phyloP scores from a whole-genome alignment of 2,797 vertebrate species.

The Dromococcyx pavoninus region DNA sequence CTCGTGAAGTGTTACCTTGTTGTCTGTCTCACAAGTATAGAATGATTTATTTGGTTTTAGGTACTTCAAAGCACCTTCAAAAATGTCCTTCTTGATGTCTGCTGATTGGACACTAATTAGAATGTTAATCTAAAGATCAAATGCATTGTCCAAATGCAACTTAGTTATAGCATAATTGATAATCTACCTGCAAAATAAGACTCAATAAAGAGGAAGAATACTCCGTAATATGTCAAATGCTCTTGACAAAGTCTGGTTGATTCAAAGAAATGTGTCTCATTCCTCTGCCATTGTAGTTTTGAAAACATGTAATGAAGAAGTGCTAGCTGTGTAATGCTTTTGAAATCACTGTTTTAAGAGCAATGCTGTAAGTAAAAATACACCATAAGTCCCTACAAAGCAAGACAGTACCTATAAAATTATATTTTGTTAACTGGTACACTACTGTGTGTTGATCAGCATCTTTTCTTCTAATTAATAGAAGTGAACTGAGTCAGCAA shows the following conservation, averaged over 20 bases:
- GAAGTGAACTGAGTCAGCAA: constrained; percentile 87
- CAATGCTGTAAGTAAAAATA: neutral
- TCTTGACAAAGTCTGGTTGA: neutral
- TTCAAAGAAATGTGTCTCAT: neutral
- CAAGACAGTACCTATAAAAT: neutral
- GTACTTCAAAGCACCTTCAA: neutral
- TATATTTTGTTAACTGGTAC: neutral
- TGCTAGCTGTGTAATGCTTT: neutral
- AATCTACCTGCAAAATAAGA: neutral
- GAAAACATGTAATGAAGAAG: neutral
- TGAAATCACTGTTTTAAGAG: neutral
- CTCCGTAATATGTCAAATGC: neutral
- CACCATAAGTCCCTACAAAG: neutral
- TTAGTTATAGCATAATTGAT: neutral
- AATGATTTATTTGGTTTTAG: neutral
- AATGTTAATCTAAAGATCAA: neutral
- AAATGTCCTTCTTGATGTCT: neutral
- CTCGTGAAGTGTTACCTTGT: neutral
- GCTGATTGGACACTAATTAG: neutral
- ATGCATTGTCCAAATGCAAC: neutral
- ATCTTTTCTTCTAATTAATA: constrained; percentile 70
- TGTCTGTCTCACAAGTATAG: neutral
- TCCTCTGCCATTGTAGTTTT: neutral
- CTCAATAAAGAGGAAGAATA: neutral
- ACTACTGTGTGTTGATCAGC: constrained; percentile 18